Evolutionary conservation across 2,113 vertebrate species (phyloP).

Genomic region (Calypte anna): DNA sequence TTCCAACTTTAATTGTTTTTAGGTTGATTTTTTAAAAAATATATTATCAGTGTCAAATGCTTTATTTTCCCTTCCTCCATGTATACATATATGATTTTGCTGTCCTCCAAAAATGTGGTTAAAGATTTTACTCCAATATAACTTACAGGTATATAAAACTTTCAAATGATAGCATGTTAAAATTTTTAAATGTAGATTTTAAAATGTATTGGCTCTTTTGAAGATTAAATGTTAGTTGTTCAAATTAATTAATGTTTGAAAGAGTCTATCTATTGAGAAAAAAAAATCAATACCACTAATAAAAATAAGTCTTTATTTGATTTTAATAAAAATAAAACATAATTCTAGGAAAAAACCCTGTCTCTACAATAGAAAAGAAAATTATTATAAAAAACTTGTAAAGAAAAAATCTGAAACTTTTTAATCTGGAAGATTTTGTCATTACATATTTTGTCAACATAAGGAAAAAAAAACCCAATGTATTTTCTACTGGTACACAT

Average conservation of each 20-base stretch:
- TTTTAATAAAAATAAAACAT: background rate
- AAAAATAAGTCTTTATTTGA: accelerated
- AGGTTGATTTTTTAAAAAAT: background rate
- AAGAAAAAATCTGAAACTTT: background rate
- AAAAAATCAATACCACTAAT: background rate
- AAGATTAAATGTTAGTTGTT: background rate
- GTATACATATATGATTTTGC: background rate
- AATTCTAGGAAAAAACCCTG: background rate
- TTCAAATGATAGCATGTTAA: background rate
- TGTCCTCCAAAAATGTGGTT: background rate
- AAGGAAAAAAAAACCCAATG: background rate
- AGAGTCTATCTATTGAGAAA: background rate
- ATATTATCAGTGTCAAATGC: background rate
- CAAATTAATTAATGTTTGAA: background rate
- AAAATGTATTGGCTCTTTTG: background rate
- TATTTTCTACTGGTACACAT: background rate
- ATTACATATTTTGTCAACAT: background rate
- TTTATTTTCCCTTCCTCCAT: background rate
- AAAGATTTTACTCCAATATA: background rate
- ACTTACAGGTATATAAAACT: background rate
- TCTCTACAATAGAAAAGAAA: background rate
- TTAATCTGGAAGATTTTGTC: background rate
- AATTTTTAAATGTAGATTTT: background rate
- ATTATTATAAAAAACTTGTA: background rate
- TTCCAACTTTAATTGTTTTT: background rate